Evolutionary conservation across 2,113 vertebrate species (phyloP).

Genomic region (Monarcha castaneiventris): DNA sequence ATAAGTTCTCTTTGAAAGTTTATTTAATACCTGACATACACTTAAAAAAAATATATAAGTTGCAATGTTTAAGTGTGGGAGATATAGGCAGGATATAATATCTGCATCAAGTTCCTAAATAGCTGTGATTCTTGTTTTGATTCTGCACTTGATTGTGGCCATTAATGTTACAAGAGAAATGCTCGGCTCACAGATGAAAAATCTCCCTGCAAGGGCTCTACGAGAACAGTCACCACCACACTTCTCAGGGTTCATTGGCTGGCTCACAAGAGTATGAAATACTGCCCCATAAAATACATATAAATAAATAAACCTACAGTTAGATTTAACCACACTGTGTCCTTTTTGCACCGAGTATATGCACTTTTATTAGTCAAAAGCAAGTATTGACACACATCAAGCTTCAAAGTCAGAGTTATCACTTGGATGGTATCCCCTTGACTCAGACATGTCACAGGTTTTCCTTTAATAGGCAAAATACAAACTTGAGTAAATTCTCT

Average conservation of each 20-base stretch:
- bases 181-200: background rate
- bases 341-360: background rate
- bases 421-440: slow-evolving; percentile 10
- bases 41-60: background rate
- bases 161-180: background rate
- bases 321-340: background rate
- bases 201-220: background rate
- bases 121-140: background rate
- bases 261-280: slow-evolving; percentile 11
- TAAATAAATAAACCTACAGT: background rate
- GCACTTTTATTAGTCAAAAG: background rate
- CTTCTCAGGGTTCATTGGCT: background rate
- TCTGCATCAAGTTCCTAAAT: background rate
- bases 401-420: background rate
- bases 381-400: background rate
- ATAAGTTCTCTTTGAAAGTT: slow-evolving; percentile 2
- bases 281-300: background rate
- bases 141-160: background rate
- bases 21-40: slow-evolving; percentile 4
- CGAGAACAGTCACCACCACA: background rate
- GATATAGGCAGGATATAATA: background rate
- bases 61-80: background rate
- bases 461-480: slow-evolving; percentile 43
- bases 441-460: background rate
- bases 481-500: slow-evolving; percentile 3